Evolutionary conservation across 2,888 invertebrate genomes (phyloP).

Genomic region (Diarsia dahlii): DNA sequence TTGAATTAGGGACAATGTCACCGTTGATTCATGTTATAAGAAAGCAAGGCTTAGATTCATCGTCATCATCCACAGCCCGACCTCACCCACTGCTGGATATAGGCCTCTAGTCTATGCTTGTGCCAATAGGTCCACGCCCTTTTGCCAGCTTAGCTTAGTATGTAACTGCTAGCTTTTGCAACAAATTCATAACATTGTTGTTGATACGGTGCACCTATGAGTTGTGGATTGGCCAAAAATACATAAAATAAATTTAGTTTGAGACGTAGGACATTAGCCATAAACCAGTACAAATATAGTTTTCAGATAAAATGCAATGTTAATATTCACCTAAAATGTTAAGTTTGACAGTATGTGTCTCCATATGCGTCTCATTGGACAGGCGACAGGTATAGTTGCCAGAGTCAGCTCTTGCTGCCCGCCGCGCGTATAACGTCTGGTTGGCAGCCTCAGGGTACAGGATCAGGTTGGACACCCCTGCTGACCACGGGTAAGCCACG

Average conservation of each 20-base stretch:
- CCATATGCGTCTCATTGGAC: conserved; percentile 93
- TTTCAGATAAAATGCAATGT: not conserved
- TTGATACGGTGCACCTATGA: not conserved
- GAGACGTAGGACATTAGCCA: too few relatives aligned
- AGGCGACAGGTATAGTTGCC: conserved; percentile 94
- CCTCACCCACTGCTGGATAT: too few relatives aligned
- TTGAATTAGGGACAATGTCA: not conserved
- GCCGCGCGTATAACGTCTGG: conserved; percentile 94
- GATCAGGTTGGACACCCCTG: conserved; percentile 93
- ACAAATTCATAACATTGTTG: not conserved
- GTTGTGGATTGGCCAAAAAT: not conserved
- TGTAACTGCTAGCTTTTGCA: not conserved
- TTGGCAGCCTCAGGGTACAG: conserved; percentile 94
- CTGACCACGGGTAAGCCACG: conserved; percentile 94
- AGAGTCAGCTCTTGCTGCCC: conserved; percentile 92
- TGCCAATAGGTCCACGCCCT: too few relatives aligned
- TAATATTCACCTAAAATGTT: conserved; percentile 91
- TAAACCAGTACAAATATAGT: not conserved
- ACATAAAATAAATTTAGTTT: conserved; percentile 4
- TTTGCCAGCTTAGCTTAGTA: too few relatives aligned
- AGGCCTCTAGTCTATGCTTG: too few relatives aligned
- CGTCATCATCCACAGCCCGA: too few relatives aligned
- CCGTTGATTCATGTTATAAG: too few relatives aligned
- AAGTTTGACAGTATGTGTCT: conserved; percentile 92
- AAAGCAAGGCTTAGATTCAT: not conserved